Conservation (phyloP, 2,113 vertebrate species). For the Sceloporus tristichus region DNA sequence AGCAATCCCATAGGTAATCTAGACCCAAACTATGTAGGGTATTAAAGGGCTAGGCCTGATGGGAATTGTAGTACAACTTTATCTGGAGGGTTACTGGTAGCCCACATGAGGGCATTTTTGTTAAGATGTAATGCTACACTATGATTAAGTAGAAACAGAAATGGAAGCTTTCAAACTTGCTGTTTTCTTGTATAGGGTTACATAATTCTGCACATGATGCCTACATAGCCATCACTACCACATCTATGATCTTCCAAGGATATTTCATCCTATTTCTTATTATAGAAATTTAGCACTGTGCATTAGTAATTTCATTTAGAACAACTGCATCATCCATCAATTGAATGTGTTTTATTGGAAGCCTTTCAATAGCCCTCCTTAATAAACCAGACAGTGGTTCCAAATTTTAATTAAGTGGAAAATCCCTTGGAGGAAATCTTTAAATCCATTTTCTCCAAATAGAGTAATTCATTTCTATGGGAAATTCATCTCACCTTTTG, state of each 20-base stretch:
- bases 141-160: background rate
- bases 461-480: background rate
- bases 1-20: no score
- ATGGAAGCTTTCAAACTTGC: background rate
- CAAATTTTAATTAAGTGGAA: conserved; percentile 4
- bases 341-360: conserved; percentile 32
- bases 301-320: conserved; percentile 20
- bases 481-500: background rate
- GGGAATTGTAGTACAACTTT: background rate
- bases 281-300: background rate
- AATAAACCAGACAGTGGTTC: background rate
- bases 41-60: background rate
- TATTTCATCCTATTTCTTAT: background rate
- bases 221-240: background rate
- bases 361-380: background rate
- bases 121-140: background rate
- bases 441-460: background rate
- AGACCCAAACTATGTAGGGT: no score
- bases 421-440: background rate
- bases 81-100: no score
- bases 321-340: conserved; percentile 33
- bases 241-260: background rate
- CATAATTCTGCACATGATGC: no score
- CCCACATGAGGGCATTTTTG: no score
- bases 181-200: background rate